Evolutionary conservation across 2,888 invertebrate genomes (phyloP).

Genomic region (Cryptus viduatorius): DNA sequence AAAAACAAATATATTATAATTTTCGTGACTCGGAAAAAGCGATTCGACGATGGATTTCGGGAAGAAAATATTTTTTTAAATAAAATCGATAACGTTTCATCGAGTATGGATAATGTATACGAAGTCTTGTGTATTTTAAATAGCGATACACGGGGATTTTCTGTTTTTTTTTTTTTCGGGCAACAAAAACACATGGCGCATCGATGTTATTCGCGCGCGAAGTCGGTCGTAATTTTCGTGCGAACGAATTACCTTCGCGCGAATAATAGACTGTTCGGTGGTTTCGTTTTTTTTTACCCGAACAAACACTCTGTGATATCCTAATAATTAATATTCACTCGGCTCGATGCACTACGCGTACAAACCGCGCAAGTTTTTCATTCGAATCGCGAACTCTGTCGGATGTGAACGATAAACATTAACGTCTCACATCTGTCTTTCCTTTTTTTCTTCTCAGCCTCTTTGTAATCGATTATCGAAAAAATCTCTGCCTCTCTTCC

Average conservation of each 20-base stretch:
- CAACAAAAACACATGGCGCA: conserved; percentile 6
- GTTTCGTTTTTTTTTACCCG: no score
- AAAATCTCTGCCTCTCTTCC: conserved; percentile 31
- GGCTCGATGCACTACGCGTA: conserved; percentile 2
- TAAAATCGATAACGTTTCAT: conserved; percentile 16
- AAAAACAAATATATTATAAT: conserved; percentile 34
- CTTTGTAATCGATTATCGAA: not conserved
- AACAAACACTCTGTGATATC: not conserved
- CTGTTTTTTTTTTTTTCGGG: not conserved
- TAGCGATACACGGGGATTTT: not conserved
- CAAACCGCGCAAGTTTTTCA: conserved; percentile 6
- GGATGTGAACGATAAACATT: conserved; percentile 39
- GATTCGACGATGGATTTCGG: conserved; percentile 24
- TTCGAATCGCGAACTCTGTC: conserved; percentile 25
- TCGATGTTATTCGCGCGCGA: conserved; percentile 17
- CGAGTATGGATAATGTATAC: conserved; percentile 43
- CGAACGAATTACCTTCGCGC: not conserved
- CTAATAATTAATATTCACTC: not conserved
- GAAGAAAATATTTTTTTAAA: not conserved
- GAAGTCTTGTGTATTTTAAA: conserved; percentile 41
- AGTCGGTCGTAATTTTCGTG: conserved; percentile 1
- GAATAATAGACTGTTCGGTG: not conserved
- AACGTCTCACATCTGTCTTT: conserved; percentile 24
- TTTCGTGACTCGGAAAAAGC: conserved; percentile 46
- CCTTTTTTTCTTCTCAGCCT: not conserved